Base-by-base conservation (phyloP, 2,888 invertebrate species). In the Platerodrilus igneus region DNA sequence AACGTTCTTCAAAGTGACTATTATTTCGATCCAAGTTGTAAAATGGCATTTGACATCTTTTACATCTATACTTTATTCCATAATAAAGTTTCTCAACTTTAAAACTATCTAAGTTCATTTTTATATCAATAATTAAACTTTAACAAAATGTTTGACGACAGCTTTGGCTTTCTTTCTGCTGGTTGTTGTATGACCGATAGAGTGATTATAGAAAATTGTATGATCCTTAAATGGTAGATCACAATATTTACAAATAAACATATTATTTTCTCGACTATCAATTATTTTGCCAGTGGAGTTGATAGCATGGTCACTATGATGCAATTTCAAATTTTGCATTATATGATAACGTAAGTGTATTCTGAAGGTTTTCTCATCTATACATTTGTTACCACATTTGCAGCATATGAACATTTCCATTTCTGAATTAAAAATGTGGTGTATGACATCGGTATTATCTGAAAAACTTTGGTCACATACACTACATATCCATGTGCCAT, bases 221-320 rank as follows among this genome's bases (percentile, higher is more conserved):
- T 37, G 14, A 26, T 41, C 41, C 4, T 18, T 36, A 23, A 41
- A 41, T 1, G 25, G 14, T 5, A 27, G 28, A 19, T 41, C 41
- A 16, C 41, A 41, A 22, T 41, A 41, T 36, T 41, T 41, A 31
- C 41, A 41, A 7, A 41, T 32, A 17, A 41, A 41, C 18, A 28
- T 32, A 21, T 41, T 32, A 15, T 36, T 36, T 10, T 37, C 32
- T 8, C 41, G 25, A 21, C 22, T 27, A 11, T 41, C 41, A 16
- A 41, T 32, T 11, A 32, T n/a, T 27, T 32, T 36, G 16, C 28
- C 34, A 2, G 37, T 37, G n/a, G 41, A 18, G 13, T 21, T 17
- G 13, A 33, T 15, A 9, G 9, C 21, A 13, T 14, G 15, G 26
- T 27, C 16, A 5, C 16, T 9, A n/a, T 8, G 6, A n/a, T 25